Evolutionary conservation across 2,797 vertebrate species (phyloP), one percentile per base, ranked within the genome.

Genomic region (Acestrorhynchus altus): DNA sequence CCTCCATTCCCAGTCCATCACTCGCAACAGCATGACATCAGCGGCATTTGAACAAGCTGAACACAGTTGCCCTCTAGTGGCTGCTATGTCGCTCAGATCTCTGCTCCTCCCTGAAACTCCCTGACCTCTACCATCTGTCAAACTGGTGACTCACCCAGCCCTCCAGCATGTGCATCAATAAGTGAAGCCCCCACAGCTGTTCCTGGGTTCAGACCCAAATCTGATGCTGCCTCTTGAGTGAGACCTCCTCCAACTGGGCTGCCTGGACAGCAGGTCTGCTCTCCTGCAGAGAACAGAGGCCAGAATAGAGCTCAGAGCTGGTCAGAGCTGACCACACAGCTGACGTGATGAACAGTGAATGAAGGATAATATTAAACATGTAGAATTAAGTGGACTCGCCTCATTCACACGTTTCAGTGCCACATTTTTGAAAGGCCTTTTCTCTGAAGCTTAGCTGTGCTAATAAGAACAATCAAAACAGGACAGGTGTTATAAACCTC

Each of bases 121-220:
- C n/a, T 13, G 4, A 52, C 67, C 18, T 35, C 51, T 6, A 16
- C 18, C 51, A 35, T 35, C 31, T 2, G 10, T 54, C 20, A 22
- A 26, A 44, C n/a, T 13, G 61, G 40, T 2, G 18, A 28, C 56
- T n/a, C 96, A 99, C 98, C 97, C 85, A 98, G 88, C 77, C 96
- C 97, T 92, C 98, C 97, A 11, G 97, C 97, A 0, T 99, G 98
- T 24, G 97, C 98, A 22, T 99, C 98, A 7, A 99, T 96, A 71
- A 99, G 95, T 4, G 97, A 97, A 49, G 95, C 93, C 35, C 93
- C 96, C 44, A 99, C 97, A 0, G 97, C 94, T 54, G 93, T 95
- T 49, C 96, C 96, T 0, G 87, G 80, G 0, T 92, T 89, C 83
- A 99, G 92, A 65, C 95, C 93, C 2, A 98, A 89, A 75, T 95